Base-by-base conservation (phyloP, 2,113 vertebrate species). In the Daubentonia madagascariensis region DNA sequence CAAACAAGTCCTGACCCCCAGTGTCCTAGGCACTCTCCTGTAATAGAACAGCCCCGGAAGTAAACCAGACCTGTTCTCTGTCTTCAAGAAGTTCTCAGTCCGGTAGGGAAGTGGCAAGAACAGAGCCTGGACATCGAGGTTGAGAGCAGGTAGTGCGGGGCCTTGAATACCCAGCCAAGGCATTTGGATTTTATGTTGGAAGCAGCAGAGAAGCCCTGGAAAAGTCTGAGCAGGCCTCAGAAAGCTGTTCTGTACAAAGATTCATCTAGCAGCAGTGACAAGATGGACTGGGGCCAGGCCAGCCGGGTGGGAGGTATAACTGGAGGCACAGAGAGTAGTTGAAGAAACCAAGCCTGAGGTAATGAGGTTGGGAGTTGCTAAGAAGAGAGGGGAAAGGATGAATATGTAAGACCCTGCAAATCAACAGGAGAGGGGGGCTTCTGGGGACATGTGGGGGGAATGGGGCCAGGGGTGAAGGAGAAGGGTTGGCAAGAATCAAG, bases 31-130 rank as follows among this genome's bases (percentile, higher is more conserved):
- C 25, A 63, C 8, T 61, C 83, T 86, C 80, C 45, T 59, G 32
- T 59, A 54, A 40, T 54, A 4, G 23, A 28, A 28, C 37, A 30
- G 52, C 32, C 72, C 12, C n/a, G 59, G 43, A 50, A 89, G 23
- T 79, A 50, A 95, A 89, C 73, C 30, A 73, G n/a, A 76, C 4
- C 67, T n/a, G 11, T 68, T 70, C 20, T 76, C 25, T 65, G 8
- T 76, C 83, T 91, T 96, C 13, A 88, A 92, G 68, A 84, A 89
- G 23, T n/a, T 65, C 59, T 96, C 70, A 45, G 30, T 93, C 48
- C 23, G 43, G 32, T 48, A 79, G 35, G 92, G n/a, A 65, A 95
- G 13, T 59, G 37, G 43, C 59, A 93, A 76, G 50, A 94, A 65
- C 68, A 65, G 32, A 91, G 20, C 5, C 57, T 84, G n/a, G 73